Evolutionary conservation across 2,888 invertebrate genomes (phyloP).

Genomic region (Amiota communis): DNA sequence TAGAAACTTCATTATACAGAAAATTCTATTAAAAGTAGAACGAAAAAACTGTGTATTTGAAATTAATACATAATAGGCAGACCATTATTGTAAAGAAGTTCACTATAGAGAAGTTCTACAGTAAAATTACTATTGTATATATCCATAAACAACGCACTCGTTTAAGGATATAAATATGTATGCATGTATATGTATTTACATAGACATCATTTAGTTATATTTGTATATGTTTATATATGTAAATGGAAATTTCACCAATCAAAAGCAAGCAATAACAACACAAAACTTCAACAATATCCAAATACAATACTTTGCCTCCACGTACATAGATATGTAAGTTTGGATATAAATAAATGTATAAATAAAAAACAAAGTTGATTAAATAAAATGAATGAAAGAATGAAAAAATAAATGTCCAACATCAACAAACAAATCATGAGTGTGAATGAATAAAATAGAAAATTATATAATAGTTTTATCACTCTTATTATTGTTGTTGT

Average conservation of each 20-base stretch:
- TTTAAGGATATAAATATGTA: not conserved
- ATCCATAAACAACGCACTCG: too few relatives aligned
- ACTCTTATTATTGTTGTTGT: conserved; percentile 1
- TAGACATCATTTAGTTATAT: not conserved
- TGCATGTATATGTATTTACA: not conserved
- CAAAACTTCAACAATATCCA: conserved; percentile 44
- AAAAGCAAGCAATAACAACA: conserved; percentile 44
- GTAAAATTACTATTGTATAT: too few relatives aligned
- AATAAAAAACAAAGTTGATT: not conserved
- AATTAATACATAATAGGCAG: too few relatives aligned
- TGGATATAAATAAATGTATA: not conserved
- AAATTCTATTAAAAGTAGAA: too few relatives aligned
- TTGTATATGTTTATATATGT: too few relatives aligned
- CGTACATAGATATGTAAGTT: not conserved
- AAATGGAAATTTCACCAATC: conserved; percentile 22
- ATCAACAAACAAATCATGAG: not conserved
- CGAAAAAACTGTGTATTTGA: too few relatives aligned
- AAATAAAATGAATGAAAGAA: not conserved
- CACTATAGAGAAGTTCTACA: too few relatives aligned
- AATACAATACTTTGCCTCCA: conserved; percentile 34
- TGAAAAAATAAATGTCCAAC: not conserved
- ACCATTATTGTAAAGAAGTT: too few relatives aligned
- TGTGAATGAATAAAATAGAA: conserved; percentile 24
- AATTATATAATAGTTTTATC: conserved; percentile 9
- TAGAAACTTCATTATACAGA: too few relatives aligned